These are phyloP conservation scores for Spodoptera littoralis DNA, from an alignment of 2,888 invertebrate genomes.

Conservation along the genomic window DNA sequence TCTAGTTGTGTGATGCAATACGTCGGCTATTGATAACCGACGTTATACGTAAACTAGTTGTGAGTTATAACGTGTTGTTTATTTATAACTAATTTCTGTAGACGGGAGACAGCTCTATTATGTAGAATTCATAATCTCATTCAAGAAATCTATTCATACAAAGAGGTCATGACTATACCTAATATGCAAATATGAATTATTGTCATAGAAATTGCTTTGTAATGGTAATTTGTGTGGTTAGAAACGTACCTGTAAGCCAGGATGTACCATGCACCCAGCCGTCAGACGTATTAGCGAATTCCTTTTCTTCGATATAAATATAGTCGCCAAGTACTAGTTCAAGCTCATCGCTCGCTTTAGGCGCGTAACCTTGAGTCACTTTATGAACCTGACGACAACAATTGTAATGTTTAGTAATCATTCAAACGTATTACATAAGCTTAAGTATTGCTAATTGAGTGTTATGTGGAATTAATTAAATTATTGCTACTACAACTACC, in stretches of 20 bases:
- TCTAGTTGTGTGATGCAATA: constrained; percentile 19
- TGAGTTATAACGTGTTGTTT: constrained; percentile 19
- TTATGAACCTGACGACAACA: constrained; percentile 90
- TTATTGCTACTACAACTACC: too few species aligned
- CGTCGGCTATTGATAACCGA: constrained; percentile 38
- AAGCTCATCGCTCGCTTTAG: constrained; percentile 94
- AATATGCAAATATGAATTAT: too few species aligned
- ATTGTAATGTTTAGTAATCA: not conserved
- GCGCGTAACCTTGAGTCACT: constrained; percentile 93
- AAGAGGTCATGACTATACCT: constrained; percentile 7
- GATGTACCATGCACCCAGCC: constrained; percentile 96
- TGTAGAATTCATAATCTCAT: constrained; percentile 26
- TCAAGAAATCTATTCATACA: constrained; percentile 1
- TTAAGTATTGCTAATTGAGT: not conserved
- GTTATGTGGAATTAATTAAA: too few species aligned
- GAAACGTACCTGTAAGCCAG: constrained; percentile 91
- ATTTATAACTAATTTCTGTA: constrained; percentile 20
- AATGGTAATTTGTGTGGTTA: constrained; percentile 2
- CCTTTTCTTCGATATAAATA: constrained; percentile 93
- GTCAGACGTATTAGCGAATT: constrained; percentile 92
- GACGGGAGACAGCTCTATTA: constrained; percentile 11
- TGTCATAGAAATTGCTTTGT: not conserved
- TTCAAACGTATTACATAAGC: not conserved
- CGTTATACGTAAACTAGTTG: constrained; percentile 13
- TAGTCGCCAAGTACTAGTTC: constrained; percentile 96